Evolutionary conservation across 2,113 vertebrate genomes (phyloP).

Genomic region (Mobula hypostoma): DNA sequence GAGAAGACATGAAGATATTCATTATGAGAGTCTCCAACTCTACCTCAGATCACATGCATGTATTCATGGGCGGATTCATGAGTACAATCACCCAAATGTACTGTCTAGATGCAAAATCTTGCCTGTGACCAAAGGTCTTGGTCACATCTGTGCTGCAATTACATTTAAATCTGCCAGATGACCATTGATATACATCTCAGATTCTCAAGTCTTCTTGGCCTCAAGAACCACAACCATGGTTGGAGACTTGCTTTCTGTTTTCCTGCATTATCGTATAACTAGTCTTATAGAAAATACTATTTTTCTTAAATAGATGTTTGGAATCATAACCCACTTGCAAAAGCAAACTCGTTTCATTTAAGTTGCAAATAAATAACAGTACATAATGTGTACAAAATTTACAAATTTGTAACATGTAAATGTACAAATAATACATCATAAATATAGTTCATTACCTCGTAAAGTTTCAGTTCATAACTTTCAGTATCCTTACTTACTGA

Average conservation of each 20-base stretch:
- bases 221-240: background rate
- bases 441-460: background rate
- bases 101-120: background rate
- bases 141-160: background rate
- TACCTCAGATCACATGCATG: background rate
- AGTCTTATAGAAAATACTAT: background rate
- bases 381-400: conserved; percentile 22
- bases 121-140: background rate
- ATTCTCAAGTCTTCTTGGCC: background rate
- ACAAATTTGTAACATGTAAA: conserved; percentile 27
- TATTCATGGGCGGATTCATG: background rate
- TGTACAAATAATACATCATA: conserved; percentile 32
- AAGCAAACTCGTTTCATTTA: background rate
- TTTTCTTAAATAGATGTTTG: background rate
- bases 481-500: background rate
- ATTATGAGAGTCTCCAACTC: background rate
- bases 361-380: conserved; percentile 16
- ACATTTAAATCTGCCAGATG: background rate
- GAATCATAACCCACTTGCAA: background rate
- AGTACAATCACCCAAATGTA: background rate
- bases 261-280: background rate
- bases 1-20: background rate
- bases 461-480: background rate
- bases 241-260: background rate
- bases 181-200: background rate